These are phyloP conservation scores for Rhabdomys dilectus DNA, from an alignment of 2,113 vertebrate genomes.

Conservation along the genomic window DNA sequence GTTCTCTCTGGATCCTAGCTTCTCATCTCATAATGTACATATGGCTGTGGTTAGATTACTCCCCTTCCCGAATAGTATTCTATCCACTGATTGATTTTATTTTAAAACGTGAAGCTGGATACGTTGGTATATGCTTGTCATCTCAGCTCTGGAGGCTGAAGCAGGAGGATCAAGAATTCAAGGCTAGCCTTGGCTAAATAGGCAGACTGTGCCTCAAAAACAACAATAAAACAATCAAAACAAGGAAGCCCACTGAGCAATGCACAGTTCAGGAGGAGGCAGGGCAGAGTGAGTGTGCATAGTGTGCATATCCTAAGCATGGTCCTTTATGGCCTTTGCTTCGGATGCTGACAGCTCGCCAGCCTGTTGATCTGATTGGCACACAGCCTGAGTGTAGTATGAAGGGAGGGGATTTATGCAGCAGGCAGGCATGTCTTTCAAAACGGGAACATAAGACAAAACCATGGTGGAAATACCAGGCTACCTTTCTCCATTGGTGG, in stretches of 20 bases:
- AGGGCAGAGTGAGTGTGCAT: neutral
- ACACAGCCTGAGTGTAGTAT: neutral
- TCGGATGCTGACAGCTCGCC: neutral
- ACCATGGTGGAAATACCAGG: neutral
- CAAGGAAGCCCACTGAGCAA: neutral
- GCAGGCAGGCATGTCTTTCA: neutral
- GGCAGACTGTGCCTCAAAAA: neutral
- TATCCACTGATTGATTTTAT: neutral
- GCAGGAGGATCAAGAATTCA: neutral
- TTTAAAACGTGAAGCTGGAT: neutral
- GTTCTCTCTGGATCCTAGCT: neutral
- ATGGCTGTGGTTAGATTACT: neutral
- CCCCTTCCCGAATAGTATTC: neutral
- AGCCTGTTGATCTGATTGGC: neutral
- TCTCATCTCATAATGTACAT: neutral
- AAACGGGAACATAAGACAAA: neutral
- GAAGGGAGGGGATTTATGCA: neutral
- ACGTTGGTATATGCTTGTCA: neutral
- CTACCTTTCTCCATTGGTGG: accelerated
- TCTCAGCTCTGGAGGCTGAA: neutral
- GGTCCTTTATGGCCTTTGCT: conserved; percentile 19
- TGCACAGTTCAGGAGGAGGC: neutral
- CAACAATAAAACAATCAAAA: neutral
- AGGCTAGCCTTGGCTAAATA: neutral
- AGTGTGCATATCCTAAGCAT: too few relatives aligned